These are phyloP conservation scores for Lucilia sericata DNA, from an alignment of 1,140 invertebrate genomes.

Conservation along the genomic window DNA sequence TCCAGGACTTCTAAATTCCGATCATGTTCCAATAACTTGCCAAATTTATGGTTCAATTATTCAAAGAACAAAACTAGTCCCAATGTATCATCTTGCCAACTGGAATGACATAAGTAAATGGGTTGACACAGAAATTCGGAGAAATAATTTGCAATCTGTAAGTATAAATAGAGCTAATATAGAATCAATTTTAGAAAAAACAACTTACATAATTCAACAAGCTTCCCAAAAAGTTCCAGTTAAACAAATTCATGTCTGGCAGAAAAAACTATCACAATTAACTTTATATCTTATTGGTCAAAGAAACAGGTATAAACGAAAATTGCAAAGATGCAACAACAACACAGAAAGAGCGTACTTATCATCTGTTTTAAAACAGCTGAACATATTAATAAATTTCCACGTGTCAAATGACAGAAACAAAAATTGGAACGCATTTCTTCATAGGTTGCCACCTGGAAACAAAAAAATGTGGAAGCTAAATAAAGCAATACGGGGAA, in stretches of 20 bases:
- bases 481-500: background rate
- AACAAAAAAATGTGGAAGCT: background rate
- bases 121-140: background rate
- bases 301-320: background rate
- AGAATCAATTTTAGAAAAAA: background rate
- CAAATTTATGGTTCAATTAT: background rate
- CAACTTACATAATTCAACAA: background rate
- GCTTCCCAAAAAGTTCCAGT: background rate
- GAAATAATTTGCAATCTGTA: background rate
- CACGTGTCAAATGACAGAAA: background rate
- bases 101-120: background rate
- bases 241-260: background rate
- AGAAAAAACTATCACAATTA: background rate
- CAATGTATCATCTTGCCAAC: background rate
- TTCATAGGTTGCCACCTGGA: background rate
- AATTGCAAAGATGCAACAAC: background rate
- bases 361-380: background rate
- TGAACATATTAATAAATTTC: background rate
- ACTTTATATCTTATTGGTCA: background rate
- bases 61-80: background rate
- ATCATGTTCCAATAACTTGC: background rate
- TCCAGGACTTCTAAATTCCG: background rate
- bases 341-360: too few species aligned
- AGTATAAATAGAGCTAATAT: background rate
- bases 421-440: background rate